These are phyloP conservation scores for Scaptomyza cyrtandrae DNA, from an alignment of 2,888 invertebrate species.

Conservation along the genomic window DNA sequence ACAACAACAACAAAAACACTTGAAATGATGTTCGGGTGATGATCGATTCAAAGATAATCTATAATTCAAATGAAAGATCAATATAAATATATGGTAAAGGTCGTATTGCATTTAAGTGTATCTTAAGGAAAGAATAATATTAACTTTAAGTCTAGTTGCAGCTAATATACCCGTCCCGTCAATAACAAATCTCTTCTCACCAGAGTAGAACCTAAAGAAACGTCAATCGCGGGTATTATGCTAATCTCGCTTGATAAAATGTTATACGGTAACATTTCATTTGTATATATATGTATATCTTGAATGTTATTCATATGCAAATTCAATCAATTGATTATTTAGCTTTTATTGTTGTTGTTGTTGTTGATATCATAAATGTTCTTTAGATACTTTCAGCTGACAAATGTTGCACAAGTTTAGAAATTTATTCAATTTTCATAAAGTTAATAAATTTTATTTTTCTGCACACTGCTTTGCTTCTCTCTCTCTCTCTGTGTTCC, in stretches of 20 bases:
- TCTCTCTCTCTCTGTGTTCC: neutral
- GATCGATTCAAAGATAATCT: conserved; percentile 16
- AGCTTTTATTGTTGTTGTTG: conserved; percentile 21
- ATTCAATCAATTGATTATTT: conserved; percentile 58
- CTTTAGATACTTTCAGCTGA: conserved; percentile 3
- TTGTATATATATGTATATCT: conserved; percentile 12
- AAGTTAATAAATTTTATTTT: neutral
- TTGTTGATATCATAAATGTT: conserved; percentile 29
- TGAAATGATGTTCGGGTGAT: neutral
- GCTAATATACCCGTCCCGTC: conserved; percentile 4
- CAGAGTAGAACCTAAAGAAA: conserved; percentile 25
- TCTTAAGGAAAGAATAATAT: neutral
- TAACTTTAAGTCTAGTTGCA: neutral
- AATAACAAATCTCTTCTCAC: neutral
- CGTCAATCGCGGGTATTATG: conserved; percentile 28
- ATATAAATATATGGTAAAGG: neutral
- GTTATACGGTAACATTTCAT: conserved; percentile 46
- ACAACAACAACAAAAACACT: too few relatives aligned
- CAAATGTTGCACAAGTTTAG: conserved; percentile 10
- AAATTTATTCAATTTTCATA: neutral
- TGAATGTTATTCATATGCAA: conserved; percentile 64
- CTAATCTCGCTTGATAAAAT: conserved; percentile 34
- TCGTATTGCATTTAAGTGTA: neutral
- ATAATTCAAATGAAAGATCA: neutral
- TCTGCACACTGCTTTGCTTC: conserved; percentile 10